Evolutionary conservation across 2,888 invertebrate species (phyloP), one percentile per base, ranked within the genome.

Genomic region (Amiota communis): DNA sequence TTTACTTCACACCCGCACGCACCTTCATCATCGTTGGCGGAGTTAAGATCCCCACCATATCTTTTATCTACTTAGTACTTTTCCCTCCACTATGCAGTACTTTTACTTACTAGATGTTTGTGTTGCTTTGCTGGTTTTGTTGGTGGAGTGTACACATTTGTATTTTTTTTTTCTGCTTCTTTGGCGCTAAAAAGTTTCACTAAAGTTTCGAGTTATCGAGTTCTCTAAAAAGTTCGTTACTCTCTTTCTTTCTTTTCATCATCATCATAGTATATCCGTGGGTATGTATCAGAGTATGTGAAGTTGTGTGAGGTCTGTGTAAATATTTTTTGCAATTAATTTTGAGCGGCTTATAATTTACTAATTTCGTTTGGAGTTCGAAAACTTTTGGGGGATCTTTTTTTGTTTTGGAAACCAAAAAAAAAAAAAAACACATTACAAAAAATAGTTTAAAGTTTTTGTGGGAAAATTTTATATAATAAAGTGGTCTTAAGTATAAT

Each of bases 271-370:
- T n/a, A n/a, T n/a, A n/a, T n/a, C n/a, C n/a, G 81, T 81, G 61
- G 9, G 17, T 17, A 6, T 36, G 36, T 36, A 6, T 23, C 36
- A 36, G 36, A 36, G 36, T 36, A 36, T 36, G 36, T 59, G 11
- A 6, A 20, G 20, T 23, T 11, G n/a, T 53, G 11, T 71, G 73
- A 61, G 77, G 77, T 59, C 76, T 82, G 86, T 84, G 83, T 85
- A 83, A 84, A 83, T 85, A 83, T 83, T 85, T 83, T 85, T 83
- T 85, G 84, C 86, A 85, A 83, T 83, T 83, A 83, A 83, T 85
- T 83, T 85, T 85, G 83, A 83, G 86, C 83, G 84, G 83, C 83
- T 83, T 83, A 83, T 83, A 83, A 83, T 83, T 85, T 83, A 85
- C 86, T 83, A 84, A 83, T 83, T 83, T 83, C 74, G 79, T 83